These are phyloP conservation scores for Sminthurides aquaticus DNA, from an alignment of 2,888 invertebrate genomes.

Conservation along the genomic window DNA sequence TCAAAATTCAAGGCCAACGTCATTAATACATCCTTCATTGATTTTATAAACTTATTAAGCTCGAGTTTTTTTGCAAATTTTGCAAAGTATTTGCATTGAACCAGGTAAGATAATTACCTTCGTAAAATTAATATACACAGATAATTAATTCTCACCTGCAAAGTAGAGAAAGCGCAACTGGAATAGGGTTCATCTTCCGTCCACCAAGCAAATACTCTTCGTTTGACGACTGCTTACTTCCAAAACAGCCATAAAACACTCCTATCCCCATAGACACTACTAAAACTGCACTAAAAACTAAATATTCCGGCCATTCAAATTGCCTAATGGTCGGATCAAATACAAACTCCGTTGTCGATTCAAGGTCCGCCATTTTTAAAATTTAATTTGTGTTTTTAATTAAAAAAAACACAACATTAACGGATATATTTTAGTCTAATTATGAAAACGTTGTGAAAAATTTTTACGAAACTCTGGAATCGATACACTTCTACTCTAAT, in stretches of 20 bases:
- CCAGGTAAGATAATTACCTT: too few relatives aligned
- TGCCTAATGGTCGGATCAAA: not conserved
- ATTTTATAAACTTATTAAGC: too few relatives aligned
- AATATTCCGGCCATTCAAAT: conserved; percentile 56
- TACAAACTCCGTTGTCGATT: not conserved
- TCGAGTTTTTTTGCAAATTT: too few relatives aligned
- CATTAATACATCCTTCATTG: too few relatives aligned
- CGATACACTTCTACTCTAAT: too few relatives aligned
- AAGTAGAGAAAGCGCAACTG: conserved; percentile 80
- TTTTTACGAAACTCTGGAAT: too few relatives aligned
- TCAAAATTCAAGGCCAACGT: not conserved
- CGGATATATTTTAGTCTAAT: too few relatives aligned
- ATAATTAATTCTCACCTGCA: conserved; percentile 57
- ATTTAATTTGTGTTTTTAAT: not conserved
- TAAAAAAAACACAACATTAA: too few relatives aligned
- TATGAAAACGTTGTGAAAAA: too few relatives aligned
- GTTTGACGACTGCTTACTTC: conserved; percentile 19
- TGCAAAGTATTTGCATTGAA: too few relatives aligned
- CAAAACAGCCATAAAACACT: conserved; percentile 25
- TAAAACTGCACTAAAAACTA: conserved; percentile 21
- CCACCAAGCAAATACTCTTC: conserved; percentile 24
- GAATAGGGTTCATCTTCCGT: conserved; percentile 69
- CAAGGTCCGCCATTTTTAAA: not conserved
- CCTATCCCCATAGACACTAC: conserved; percentile 17
- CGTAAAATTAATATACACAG: too few relatives aligned